Base-by-base conservation (phyloP, 2,888 invertebrate species). In the Noctua janthe region DNA sequence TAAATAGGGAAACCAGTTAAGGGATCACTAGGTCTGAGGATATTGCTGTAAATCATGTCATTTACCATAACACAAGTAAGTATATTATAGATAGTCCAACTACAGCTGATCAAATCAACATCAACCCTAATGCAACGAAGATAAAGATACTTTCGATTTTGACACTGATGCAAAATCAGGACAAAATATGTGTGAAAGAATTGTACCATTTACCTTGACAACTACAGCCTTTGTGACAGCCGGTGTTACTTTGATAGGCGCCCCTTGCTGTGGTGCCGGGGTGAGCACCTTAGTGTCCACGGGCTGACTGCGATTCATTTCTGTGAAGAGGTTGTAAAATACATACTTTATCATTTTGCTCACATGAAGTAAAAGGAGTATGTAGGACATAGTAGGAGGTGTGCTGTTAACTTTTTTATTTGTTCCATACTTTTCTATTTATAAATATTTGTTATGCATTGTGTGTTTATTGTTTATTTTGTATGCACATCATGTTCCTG, bases 131-230 rank as follows among this genome's bases (percentile, higher is more conserved):
- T 35, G 35, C 35, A 35, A 35, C 35, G 3, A 35, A 64, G 3
- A 35, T 64, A 17, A 29, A 8, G 8, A 64, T 17, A 1, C 20
- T 35, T 39, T 39, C 20, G 10, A 35, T 66, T 39, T 66, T 66
- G 35, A 66, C 39, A 20, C 1, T 2, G 15, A 64, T 17, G 8
- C 8, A 64, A 35, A 20, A 39, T 15, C 35, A 64, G 64, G 35
- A 10, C 35, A 20, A 59, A 11, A 8, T 66, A 35, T 66, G 3
- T 66, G 35, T 20, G 39, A 39, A 10, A 5, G 20, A 20, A 39
- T 1, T 66, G 35, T 20, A 20, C 17, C 70, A 86, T 92, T 89
- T 85, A 92, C 93, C 93, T 92, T 93, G 6, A 83, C 90, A 8
- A 89, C 83, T 43, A 87, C 71, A 2, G 83, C 51, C 69, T 90